Conservation (phyloP, 2,113 vertebrate genomes). For the Aramus guarauna region DNA sequence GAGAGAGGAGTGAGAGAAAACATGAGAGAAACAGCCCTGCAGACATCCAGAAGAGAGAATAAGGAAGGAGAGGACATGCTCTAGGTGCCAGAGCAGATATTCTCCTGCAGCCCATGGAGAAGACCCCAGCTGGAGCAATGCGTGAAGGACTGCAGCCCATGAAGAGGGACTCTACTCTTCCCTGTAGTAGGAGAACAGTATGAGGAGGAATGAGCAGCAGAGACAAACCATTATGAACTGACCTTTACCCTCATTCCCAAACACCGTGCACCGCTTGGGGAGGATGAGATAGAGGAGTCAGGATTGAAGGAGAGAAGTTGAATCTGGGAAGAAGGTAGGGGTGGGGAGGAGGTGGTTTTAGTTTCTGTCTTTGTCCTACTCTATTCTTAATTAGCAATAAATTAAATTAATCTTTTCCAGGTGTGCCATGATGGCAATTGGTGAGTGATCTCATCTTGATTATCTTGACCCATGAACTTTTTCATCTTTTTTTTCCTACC, state of each 20-base stretch:
- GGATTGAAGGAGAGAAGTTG: background rate
- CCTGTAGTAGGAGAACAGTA: background rate
- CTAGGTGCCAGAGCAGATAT: background rate
- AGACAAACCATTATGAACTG: background rate
- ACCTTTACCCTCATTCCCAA: background rate
- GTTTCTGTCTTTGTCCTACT: background rate
- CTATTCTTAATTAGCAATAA: background rate
- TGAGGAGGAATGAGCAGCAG: background rate
- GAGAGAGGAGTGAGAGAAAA: background rate
- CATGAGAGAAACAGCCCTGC: background rate
- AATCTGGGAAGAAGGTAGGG: background rate
- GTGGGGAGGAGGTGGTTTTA: background rate
- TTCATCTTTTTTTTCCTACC: background rate
- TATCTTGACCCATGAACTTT: background rate
- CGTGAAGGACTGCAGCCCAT: background rate
- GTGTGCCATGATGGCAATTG: background rate
- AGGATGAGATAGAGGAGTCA: background rate
- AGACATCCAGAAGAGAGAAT: background rate
- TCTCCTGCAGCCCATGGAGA: background rate
- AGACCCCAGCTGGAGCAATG: background rate
- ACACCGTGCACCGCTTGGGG: rapidly evolving
- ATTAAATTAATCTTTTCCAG: background rate
- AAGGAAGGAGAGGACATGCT: background rate
- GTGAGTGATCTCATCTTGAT: background rate
- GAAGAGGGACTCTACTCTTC: background rate